Evolutionary conservation across 2,797 vertebrate genomes (phyloP).

Genomic region (Ceyx erithaca): DNA sequence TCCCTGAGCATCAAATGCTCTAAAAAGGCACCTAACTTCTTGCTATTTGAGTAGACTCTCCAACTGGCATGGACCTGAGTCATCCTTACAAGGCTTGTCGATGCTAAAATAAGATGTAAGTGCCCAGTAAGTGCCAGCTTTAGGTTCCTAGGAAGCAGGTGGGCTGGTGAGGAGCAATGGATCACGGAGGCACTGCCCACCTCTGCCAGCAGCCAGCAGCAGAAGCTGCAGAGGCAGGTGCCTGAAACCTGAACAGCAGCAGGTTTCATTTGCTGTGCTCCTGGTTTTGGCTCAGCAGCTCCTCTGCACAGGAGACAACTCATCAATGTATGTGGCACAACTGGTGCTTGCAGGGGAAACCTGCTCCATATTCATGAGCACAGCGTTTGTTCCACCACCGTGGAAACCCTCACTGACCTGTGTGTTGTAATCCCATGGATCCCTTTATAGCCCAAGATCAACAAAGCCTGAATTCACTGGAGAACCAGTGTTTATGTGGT

Average conservation of each 20-base stretch:
- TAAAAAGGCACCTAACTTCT: not conserved
- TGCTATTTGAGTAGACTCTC: not conserved
- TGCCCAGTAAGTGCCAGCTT: not conserved
- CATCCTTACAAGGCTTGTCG: not conserved
- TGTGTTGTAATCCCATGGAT: not conserved
- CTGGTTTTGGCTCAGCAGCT: not conserved
- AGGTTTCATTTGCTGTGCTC: not conserved
- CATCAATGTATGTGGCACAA: not conserved
- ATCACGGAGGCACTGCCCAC: not conserved
- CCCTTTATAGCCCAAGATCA: constrained; percentile 11
- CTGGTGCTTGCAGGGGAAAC: constrained; percentile 37
- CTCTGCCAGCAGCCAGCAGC: not conserved
- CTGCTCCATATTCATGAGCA: constrained; percentile 55
- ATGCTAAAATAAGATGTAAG: not conserved
- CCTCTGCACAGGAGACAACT: not conserved
- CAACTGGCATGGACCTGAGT: not conserved
- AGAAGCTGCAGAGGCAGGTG: not conserved
- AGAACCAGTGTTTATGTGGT: not conserved
- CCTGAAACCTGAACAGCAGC: not conserved
- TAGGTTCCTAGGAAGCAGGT: not conserved
- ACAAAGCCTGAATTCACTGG: constrained; percentile 13
- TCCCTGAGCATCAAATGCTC: not conserved
- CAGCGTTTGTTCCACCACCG: constrained; percentile 22
- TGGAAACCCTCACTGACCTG: not conserved
- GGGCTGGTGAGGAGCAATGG: not conserved